phyloP scores from a whole-genome alignment of 2,797 vertebrate genomes.

The Limosa lapponica region DNA sequence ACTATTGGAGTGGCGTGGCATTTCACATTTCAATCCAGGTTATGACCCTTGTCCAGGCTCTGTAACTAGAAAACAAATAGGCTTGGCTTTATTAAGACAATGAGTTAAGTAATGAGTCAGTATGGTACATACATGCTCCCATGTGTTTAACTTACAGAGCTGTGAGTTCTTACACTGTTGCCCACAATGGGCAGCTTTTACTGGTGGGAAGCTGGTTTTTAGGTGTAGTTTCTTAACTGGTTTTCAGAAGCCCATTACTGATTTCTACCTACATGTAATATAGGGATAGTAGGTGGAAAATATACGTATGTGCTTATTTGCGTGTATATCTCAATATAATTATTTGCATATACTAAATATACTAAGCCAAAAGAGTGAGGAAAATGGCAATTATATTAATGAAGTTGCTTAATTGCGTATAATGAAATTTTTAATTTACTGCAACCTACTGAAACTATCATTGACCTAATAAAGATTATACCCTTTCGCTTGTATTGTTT shows the following conservation, averaged over 20 bases:
- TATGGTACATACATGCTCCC: neutral
- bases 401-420: slow-evolving; percentile 67
- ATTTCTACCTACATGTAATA: neutral
- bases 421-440: slow-evolving; percentile 71
- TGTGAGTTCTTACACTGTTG: neutral
- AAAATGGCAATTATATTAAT: slow-evolving; percentile 68
- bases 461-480: slow-evolving; percentile 72
- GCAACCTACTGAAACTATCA: slow-evolving; percentile 65
- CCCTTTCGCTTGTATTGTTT: slow-evolving; percentile 70
- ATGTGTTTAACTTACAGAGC: neutral
- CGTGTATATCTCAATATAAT: neutral
- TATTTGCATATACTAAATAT: slow-evolving; percentile 57
- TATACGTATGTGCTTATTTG: neutral
- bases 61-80: neutral
- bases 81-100: neutral
- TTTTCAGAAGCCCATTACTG: neutral
- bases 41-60: neutral
- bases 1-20: neutral
- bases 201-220: neutral
- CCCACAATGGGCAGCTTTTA: neutral
- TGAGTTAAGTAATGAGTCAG: neutral
- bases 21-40: slow-evolving; percentile 35
- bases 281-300: neutral
- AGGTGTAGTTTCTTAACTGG: neutral
- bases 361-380: slow-evolving; percentile 19